phyloP scores from a whole-genome alignment of 2,888 invertebrate species.

The Drosophila melanocephala region DNA sequence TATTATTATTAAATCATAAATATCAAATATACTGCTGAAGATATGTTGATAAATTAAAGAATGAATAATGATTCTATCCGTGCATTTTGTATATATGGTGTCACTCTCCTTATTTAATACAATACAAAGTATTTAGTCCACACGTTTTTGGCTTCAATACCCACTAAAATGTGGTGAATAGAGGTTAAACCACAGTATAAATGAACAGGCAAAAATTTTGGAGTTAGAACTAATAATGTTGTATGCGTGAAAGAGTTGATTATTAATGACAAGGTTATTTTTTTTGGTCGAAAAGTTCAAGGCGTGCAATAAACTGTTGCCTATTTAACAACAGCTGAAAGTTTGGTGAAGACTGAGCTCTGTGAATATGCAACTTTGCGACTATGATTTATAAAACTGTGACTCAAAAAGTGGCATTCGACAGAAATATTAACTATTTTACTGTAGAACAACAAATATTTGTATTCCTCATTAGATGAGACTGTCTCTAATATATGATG shows the following conservation, averaged over 20 bases:
- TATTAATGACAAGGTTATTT: not conserved
- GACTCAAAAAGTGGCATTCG: not conserved
- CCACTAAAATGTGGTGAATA: not conserved
- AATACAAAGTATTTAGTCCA: not conserved
- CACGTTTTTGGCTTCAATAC: not conserved
- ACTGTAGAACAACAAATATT: not conserved
- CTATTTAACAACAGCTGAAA: no score
- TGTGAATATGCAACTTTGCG: not conserved
- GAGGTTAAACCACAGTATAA: no score
- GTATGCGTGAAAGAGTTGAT: not conserved
- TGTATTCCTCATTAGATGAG: not conserved
- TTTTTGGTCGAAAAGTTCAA: not conserved
- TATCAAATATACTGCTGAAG: not conserved
- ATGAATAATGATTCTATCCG: not conserved
- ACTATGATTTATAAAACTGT: not conserved
- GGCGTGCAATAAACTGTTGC: not conserved
- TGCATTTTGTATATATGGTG: no score
- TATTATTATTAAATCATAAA: not conserved
- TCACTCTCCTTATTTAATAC: not conserved
- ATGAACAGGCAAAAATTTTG: no score
- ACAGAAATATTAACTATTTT: not conserved
- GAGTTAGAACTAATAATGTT: no score
- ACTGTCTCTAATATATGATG: not conserved
- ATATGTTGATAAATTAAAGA: not conserved
- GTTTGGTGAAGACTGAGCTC: not conserved